phyloP scores from a whole-genome alignment of 2,888 invertebrate species.

The Drosophila ochracea region DNA sequence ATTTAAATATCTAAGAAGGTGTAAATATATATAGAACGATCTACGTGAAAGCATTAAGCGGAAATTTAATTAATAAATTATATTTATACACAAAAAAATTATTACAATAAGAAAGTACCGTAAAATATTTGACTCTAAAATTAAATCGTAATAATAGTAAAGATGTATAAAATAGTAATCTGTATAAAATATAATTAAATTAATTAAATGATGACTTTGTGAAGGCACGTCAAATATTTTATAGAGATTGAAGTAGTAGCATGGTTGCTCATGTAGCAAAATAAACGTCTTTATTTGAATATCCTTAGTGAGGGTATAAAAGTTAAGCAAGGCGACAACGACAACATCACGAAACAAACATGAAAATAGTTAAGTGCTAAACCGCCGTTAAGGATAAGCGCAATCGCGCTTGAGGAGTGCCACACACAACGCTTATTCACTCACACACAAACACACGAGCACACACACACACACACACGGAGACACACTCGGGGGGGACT shows the following conservation, averaged over 20 bases:
- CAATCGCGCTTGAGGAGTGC: constrained; percentile 65
- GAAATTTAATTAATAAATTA: background rate
- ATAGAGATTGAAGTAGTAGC: background rate
- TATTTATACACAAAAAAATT: background rate
- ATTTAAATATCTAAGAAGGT: background rate
- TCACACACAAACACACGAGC: constrained; percentile 30
- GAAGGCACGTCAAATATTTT: background rate
- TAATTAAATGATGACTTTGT: background rate
- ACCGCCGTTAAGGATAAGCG: constrained; percentile 75
- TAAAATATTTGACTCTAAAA: background rate
- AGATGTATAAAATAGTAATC: background rate
- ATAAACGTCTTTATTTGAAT: background rate
- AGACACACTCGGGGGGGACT: constrained; percentile 13
- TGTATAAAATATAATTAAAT: background rate
- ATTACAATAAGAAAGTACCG: background rate
- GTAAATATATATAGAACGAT: background rate
- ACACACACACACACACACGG: constrained; percentile 14
- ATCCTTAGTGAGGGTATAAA: constrained; percentile 19
- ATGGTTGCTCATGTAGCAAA: background rate
- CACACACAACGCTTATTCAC: constrained; percentile 29
- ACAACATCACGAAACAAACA: constrained; percentile 60
- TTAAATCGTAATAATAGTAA: background rate
- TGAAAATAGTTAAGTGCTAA: constrained; percentile 80
- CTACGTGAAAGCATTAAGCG: background rate
- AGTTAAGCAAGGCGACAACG: constrained; percentile 46